Base-by-base conservation (phyloP, 2,113 vertebrate species). In the Pampusana beccarii region DNA sequence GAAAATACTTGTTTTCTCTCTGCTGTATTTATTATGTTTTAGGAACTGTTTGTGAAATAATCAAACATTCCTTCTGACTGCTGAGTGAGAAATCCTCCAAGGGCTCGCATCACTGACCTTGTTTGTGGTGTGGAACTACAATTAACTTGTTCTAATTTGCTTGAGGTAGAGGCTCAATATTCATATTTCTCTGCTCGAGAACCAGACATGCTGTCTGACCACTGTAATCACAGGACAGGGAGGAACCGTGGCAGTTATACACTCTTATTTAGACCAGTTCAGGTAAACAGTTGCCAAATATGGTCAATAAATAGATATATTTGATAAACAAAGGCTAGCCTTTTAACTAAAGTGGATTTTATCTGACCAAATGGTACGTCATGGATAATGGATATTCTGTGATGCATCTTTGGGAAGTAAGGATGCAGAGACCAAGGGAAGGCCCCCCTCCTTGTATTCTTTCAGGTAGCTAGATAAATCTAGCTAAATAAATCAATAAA, bases 11-110 rank as follows among this genome's bases (percentile, higher is more conserved):
- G 60, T 53, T 62, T 84, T 86, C 33, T 48, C 72, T 92, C 18
- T 71, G 40, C 66, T 82, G 42, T 54, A 80, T 74, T 90, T 88
- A 86, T 85, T 69, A 72, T 21, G 24, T 42, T 93, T 93, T 62
- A 77, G 62, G 50, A 89, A 66, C 57, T 65, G 40, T 92, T 48
- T 81, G 77, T 92, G 83, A 95, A 93, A 94, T 38, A 53, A 83
- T 71, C 60, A 65, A 82, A 87, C 29, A 18, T 82, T 92, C 51
- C 42, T 85, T 23, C 80, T 44, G 7, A 66, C 34, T 78, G 61
- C 88, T 48, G 42, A 58, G 61, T 67, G 56, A 91, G 65, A 86
- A 71, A 80, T 51, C 42, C 73, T 84, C 66, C 24, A 38, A 48
- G 46, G 58, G 48, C 72, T 96, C 6, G 1, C 50, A 16, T 5